A percentile compares a stretch with the other conserved stretches of the same genome.
These are phyloP conservation scores for Platichthys flesus DNA, from an alignment of 2,113 vertebrate species.

Conservation along the genomic window DNA sequence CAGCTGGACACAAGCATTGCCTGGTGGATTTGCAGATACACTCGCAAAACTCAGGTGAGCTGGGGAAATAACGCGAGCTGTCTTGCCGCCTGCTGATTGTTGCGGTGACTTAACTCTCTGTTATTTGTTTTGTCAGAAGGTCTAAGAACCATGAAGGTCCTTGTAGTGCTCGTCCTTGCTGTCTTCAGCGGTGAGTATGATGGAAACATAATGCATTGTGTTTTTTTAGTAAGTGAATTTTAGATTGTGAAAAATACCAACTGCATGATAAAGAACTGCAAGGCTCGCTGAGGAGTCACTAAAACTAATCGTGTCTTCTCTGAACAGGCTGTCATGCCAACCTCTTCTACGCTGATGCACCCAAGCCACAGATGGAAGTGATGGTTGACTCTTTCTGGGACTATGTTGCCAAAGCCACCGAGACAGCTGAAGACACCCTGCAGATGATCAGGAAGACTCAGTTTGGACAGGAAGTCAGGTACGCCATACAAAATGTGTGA, in stretches of 20 bases:
- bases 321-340: slow-evolving; percentile 81
- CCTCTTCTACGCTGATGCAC: slow-evolving; percentile 80
- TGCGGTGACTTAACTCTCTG: slow-evolving; percentile 3
- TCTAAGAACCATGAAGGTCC: slow-evolving; percentile 74
- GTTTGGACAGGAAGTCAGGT: slow-evolving; percentile 82
- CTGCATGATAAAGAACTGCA: no score
- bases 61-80: not conserved
- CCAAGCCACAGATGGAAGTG: slow-evolving; percentile 81
- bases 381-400: slow-evolving; percentile 83
- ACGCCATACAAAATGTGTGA: slow-evolving; percentile 15
- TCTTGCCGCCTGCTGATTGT: not conserved
- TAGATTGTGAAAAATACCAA: not conserved
- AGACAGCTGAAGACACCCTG: slow-evolving; percentile 80
- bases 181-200: slow-evolving; percentile 71
- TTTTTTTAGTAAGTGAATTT: not conserved
- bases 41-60: slow-evolving; percentile 57
- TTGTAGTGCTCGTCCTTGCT: slow-evolving; percentile 67
- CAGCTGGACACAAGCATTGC: slow-evolving; percentile 44
- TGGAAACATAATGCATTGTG: not conserved
- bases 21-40: slow-evolving; percentile 54
- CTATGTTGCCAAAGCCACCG: slow-evolving; percentile 79
- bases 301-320: slow-evolving; percentile 15
- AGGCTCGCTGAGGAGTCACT: not conserved
- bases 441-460: slow-evolving; percentile 78
- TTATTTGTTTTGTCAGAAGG: slow-evolving; percentile 21